These are phyloP conservation scores for Phoxinus dragarum DNA, from an alignment of 2,797 vertebrate genomes.

Conservation along the genomic window DNA sequence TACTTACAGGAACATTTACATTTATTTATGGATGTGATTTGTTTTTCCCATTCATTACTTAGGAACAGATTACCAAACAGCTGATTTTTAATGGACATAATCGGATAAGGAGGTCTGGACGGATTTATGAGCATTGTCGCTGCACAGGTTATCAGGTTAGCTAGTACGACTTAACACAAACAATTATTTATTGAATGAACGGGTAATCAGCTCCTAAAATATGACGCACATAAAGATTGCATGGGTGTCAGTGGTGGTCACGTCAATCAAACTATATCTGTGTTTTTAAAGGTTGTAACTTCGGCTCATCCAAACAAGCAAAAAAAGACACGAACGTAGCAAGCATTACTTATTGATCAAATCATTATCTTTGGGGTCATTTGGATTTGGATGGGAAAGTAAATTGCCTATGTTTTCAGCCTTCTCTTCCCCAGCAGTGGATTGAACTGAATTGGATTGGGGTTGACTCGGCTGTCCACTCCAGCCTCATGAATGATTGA, in stretches of 20 bases:
- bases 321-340: neutral
- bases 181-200: constrained; percentile 61
- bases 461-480: constrained; percentile 74
- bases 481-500: constrained; percentile 84
- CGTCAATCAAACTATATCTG: constrained; percentile 57
- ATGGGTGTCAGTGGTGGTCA: constrained; percentile 41
- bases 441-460: constrained; percentile 68
- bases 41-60: constrained; percentile 62
- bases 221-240: constrained; percentile 57
- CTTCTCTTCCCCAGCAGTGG: constrained; percentile 26
- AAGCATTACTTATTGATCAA: constrained; percentile 59
- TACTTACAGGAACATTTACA: constrained; percentile 64
- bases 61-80: constrained; percentile 59
- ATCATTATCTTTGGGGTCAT: constrained; percentile 45
- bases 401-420: constrained; percentile 49
- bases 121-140: constrained; percentile 52
- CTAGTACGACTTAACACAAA: constrained; percentile 58
- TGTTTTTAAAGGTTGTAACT: constrained; percentile 22
- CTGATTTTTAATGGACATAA: constrained; percentile 50
- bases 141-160: constrained; percentile 62
- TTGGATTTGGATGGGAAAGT: constrained; percentile 58
- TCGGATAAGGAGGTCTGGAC: constrained; percentile 47
- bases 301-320: neutral
- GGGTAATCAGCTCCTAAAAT: constrained; percentile 62
- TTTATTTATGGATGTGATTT: constrained; percentile 65